Percentiles rank a stretch among this genome's conserved stretches.
These are phyloP conservation scores for Alloplasta piceator DNA, from an alignment of 2,888 invertebrate species.

Conservation along the genomic window DNA sequence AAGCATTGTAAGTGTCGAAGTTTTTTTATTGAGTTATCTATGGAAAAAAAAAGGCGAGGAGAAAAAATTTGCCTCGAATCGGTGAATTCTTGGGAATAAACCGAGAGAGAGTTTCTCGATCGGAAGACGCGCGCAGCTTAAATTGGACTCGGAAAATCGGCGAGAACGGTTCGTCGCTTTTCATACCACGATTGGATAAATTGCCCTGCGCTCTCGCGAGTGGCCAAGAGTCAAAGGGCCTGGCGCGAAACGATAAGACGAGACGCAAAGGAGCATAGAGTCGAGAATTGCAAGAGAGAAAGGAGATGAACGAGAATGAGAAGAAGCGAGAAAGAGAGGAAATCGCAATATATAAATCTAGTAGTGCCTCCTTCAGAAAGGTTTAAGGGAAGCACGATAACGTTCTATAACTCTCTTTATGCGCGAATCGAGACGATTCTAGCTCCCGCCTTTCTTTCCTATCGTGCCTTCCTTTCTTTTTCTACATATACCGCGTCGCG, in stretches of 20 bases:
- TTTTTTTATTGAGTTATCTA: not conserved
- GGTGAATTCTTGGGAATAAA: constrained; percentile 31
- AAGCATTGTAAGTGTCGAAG: no score
- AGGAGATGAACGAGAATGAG: not conserved
- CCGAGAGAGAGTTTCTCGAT: constrained; percentile 6
- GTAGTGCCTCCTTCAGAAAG: constrained; percentile 11
- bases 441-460: constrained; percentile 28
- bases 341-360: constrained; percentile 8
- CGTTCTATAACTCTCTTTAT: constrained; percentile 55
- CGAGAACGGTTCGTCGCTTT: constrained; percentile 34
- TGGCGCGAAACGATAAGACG: constrained; percentile 57
- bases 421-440: constrained; percentile 34
- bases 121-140: constrained; percentile 2
- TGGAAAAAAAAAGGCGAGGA: not conserved
- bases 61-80: not conserved
- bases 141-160: constrained; percentile 53
- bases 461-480: constrained; percentile 30
- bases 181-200: constrained; percentile 31
- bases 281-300: no score
- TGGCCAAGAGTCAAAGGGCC: constrained; percentile 54
- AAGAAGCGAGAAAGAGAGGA: not conserved
- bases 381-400: constrained; percentile 46
- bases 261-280: not conserved
- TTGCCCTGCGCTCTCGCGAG: constrained; percentile 45
- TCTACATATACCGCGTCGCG: constrained; percentile 5